A percentile compares a stretch with the other conserved stretches of the same genome.
Evolutionary conservation across 2,888 invertebrate species (phyloP).

Genomic region (Tachystola acroxantha): DNA sequence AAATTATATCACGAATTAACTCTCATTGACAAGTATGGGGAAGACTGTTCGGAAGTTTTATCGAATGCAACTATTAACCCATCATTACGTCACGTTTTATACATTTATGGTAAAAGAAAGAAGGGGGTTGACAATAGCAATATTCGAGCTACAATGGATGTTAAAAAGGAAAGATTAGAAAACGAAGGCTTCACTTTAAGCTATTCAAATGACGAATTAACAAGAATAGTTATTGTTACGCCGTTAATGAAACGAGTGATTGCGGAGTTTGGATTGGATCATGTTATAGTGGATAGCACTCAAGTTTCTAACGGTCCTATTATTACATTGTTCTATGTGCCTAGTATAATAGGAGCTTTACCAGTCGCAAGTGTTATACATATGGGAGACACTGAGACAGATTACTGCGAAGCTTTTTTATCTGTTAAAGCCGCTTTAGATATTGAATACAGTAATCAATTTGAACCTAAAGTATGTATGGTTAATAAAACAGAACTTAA

Average conservation of each 20-base stretch:
- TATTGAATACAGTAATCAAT: conserved; percentile 15
- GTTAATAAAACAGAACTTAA: conserved; percentile 21
- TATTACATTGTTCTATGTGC: conserved; percentile 25
- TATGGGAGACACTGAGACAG: conserved; percentile 16
- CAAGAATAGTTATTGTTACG: conserved; percentile 25
- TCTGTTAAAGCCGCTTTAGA: conserved; percentile 24
- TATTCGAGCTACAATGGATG: conserved; percentile 13
- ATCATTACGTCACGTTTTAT: conserved; percentile 15
- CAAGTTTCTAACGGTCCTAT: conserved; percentile 14
- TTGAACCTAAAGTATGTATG: conserved; percentile 26
- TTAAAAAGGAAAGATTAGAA: conserved; percentile 13
- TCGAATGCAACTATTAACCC: conserved; percentile 24
- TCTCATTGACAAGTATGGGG: conserved; percentile 19
- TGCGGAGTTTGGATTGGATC: conserved; percentile 18
- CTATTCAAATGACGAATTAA: conserved; percentile 13
- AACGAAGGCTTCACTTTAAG: conserved; percentile 14
- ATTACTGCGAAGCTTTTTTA: conserved; percentile 24
- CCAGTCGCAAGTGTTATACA: conserved; percentile 32
- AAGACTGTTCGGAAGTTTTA: conserved; percentile 12
- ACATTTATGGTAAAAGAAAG: conserved; percentile 14
- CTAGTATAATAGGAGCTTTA: conserved; percentile 28
- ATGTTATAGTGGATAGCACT: conserved; percentile 25
- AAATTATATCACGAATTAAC: conserved; percentile 25
- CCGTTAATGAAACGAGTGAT: conserved; percentile 31
- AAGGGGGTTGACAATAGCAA: not conserved